Evolutionary conservation across 2,113 vertebrate genomes (phyloP).

Genomic region (Laticauda laticaudata): DNA sequence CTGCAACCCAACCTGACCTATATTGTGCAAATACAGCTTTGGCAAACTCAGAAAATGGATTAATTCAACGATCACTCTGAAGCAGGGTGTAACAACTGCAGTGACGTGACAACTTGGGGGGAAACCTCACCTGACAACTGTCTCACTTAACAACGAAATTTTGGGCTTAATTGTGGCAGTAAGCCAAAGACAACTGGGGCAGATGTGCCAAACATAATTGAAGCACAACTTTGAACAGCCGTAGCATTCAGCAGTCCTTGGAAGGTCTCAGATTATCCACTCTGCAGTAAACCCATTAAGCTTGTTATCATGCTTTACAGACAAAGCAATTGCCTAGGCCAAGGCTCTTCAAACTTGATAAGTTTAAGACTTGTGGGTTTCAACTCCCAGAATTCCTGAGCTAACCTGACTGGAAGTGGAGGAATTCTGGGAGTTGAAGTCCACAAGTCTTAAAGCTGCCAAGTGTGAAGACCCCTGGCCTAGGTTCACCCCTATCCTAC

Average conservation of each 20-base stretch:
- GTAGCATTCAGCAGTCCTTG: neutral
- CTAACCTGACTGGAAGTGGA: too few species aligned
- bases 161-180: too few species aligned
- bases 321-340: neutral
- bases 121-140: too few species aligned
- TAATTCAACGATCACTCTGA: neutral
- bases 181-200: too few species aligned
- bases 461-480: too few species aligned
- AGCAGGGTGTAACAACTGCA: neutral
- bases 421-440: neutral
- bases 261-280: too few species aligned
- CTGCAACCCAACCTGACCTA: neutral
- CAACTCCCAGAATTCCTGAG: too few species aligned
- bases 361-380: too few species aligned
- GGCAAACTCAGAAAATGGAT: neutral
- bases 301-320: neutral
- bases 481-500: too few species aligned
- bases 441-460: too few species aligned
- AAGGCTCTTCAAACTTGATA: too few species aligned
- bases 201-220: neutral
- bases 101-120: neutral
- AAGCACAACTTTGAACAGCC: neutral
- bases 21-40: neutral
- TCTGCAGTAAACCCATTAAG: neutral
- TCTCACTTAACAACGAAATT: neutral